Evolutionary conservation across 2,113 vertebrate species (phyloP).

Genomic region (Megaceryle maxima): DNA sequence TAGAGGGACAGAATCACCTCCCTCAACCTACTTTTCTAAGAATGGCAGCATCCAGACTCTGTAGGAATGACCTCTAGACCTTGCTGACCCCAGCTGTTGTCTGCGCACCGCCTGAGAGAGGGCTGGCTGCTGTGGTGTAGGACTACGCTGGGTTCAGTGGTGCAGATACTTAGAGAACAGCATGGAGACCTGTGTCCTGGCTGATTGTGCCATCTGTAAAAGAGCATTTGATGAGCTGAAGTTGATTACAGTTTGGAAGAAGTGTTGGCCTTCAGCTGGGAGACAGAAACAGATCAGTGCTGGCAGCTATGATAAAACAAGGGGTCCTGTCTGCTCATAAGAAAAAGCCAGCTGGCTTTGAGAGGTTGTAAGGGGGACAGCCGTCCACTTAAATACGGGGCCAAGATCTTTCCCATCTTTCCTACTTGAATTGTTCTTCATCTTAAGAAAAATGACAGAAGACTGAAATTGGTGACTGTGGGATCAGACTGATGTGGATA

Average conservation of each 20-base stretch:
- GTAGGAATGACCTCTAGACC: not conserved
- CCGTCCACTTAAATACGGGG: not conserved
- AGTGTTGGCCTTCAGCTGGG: not conserved
- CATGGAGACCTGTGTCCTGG: not conserved
- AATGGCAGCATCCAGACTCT: not conserved
- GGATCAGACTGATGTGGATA: not conserved
- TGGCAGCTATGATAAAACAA: not conserved
- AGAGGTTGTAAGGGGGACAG: not conserved
- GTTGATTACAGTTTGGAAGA: not conserved
- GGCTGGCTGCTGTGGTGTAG: rapidly evolving
- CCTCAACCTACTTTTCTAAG: not conserved
- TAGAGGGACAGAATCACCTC: not conserved
- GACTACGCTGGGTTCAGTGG: not conserved
- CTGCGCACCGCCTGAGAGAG: not conserved
- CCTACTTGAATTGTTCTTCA: not conserved
- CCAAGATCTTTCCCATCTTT: not conserved
- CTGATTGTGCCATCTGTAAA: not conserved
- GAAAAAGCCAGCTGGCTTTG: not conserved
- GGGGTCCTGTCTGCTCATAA: not conserved
- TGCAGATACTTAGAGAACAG: not conserved
- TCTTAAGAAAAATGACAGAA: not conserved
- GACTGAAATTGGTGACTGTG: not conserved
- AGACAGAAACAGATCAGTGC: not conserved
- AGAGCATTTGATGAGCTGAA: not conserved
- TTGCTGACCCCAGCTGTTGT: not conserved